phyloP scores from a whole-genome alignment of 1,140 invertebrate species.

The Nymphalis io region DNA sequence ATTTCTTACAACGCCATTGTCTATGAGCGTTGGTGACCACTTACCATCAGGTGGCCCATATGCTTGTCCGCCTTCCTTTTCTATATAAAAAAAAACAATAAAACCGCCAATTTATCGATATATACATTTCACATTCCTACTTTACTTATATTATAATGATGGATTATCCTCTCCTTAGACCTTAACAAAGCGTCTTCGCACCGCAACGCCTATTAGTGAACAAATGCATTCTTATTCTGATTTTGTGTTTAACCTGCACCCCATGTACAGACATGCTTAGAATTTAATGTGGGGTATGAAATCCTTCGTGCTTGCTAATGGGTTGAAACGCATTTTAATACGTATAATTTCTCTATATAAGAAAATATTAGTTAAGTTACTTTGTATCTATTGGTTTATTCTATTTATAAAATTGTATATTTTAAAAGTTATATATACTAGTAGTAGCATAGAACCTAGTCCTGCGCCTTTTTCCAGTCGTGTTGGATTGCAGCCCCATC shows the following conservation, averaged over 20 bases:
- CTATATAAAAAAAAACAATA: no score
- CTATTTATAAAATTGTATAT: no score
- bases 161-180: slow-evolving; percentile 55
- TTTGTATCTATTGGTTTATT: no score
- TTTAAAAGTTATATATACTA: no score
- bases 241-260: slow-evolving; percentile 63
- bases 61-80: no score
- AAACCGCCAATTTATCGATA: slow-evolving; percentile 9
- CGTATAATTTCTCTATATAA: neutral
- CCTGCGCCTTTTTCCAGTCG: no score
- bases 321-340: neutral
- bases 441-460: no score
- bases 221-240: slow-evolving; percentile 67
- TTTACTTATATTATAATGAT: slow-evolving; percentile 56
- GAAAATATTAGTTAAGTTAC: no score
- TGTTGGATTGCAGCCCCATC: no score
- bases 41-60: no score
- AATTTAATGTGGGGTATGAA: slow-evolving; percentile 33
- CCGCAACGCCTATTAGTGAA: slow-evolving; percentile 73
- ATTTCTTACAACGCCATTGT: no score
- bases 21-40: no score
- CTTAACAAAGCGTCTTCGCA: slow-evolving; percentile 60
- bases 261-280: slow-evolving; percentile 37
- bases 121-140: slow-evolving; percentile 41
- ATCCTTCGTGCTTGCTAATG: neutral